Evolutionary conservation across 2,113 vertebrate genomes (phyloP).

Genomic region (Caretta caretta): DNA sequence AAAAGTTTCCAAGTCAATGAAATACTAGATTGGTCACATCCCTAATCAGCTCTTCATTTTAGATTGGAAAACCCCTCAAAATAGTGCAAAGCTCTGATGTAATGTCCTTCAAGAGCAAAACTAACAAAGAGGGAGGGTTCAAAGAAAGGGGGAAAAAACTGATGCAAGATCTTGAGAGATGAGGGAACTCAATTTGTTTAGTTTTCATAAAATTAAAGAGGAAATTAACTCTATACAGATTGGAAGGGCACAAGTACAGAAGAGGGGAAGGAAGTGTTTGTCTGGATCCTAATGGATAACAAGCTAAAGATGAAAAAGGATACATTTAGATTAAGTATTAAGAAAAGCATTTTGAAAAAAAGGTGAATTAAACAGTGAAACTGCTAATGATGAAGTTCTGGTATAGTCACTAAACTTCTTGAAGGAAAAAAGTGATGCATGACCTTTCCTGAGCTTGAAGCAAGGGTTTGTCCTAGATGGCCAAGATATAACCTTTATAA

Average conservation of each 20-base stretch:
- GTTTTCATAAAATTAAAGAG: neutral
- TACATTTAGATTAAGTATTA: neutral
- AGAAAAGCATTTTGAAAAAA: slow-evolving; percentile 4
- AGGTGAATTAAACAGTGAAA: neutral
- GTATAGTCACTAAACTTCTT: neutral
- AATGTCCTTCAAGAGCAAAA: neutral
- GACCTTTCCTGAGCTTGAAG: slow-evolving; percentile 7
- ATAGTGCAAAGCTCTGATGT: neutral
- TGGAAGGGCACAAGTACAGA: slow-evolving; percentile 1
- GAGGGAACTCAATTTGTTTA: neutral
- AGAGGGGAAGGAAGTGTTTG: neutral
- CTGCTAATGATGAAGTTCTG: neutral
- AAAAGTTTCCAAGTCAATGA: no score
- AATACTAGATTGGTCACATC: neutral
- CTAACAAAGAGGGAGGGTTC: neutral
- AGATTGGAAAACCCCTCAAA: neutral
- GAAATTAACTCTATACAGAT: neutral
- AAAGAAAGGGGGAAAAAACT: neutral
- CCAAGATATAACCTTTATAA: neutral
- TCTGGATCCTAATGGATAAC: neutral
- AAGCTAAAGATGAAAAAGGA: neutral
- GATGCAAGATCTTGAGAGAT: neutral
- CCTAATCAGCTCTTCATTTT: neutral
- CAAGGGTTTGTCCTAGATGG: neutral
- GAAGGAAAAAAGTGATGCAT: neutral